Evolutionary conservation across 1,140 invertebrate genomes (phyloP).

Genomic region (Dysdera silvatica): DNA sequence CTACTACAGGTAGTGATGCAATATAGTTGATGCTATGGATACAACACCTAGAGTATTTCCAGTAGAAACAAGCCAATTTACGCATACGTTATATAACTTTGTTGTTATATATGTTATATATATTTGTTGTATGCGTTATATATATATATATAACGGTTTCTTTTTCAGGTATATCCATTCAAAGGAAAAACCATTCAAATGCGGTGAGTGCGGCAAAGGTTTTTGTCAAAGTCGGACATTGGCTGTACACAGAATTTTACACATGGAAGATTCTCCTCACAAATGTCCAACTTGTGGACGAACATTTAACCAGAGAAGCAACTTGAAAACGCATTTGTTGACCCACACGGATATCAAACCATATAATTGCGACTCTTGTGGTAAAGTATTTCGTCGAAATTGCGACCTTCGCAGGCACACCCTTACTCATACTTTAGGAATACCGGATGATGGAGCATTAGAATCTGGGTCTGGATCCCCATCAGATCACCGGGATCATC

Average conservation of each 20-base stretch:
- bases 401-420: slow-evolving; percentile 56
- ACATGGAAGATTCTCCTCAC: slow-evolving; percentile 81
- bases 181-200: slow-evolving; percentile 96
- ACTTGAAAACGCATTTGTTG: slow-evolving; percentile 81
- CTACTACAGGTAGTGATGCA: no score
- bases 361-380: slow-evolving; percentile 45
- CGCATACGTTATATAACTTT: no score
- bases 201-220: slow-evolving; percentile 87
- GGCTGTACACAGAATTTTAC: slow-evolving; percentile 84
- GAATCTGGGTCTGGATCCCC: slow-evolving; percentile 12
- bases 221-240: slow-evolving; percentile 93
- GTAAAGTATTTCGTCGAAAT: slow-evolving; percentile 39
- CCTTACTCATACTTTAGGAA: slow-evolving; percentile 68
- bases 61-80: no score
- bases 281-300: slow-evolving; percentile 71
- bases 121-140: no score
- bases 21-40: no score
- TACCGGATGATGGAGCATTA: slow-evolving; percentile 15
- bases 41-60: no score
- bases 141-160: no score
- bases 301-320: slow-evolving; percentile 77
- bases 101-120: no score
- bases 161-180: slow-evolving; percentile 81
- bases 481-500: neutral
- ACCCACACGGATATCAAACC: slow-evolving; percentile 93